Evolutionary conservation across 2,888 invertebrate species (phyloP).

Genomic region (Plutella xylostella): DNA sequence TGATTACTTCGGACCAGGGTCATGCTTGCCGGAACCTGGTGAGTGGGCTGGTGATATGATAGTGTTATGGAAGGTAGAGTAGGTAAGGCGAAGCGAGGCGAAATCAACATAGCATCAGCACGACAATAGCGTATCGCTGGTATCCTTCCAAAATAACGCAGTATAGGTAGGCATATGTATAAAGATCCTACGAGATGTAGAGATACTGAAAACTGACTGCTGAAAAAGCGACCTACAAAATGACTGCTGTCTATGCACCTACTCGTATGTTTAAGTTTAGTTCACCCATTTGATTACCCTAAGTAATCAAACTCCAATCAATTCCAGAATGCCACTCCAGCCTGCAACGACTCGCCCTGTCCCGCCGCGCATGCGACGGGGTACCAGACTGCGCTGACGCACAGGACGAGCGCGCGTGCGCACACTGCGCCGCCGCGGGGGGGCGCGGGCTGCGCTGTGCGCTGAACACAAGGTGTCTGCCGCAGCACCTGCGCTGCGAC

Average conservation of each 20-base stretch:
- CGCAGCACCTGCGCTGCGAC: conserved; percentile 79
- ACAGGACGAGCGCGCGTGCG: conserved; percentile 83
- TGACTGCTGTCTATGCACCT: no score
- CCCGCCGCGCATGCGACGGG: conserved; percentile 86
- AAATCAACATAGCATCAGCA: no score
- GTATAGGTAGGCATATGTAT: no score
- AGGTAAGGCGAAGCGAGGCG: no score
- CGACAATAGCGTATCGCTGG: no score
- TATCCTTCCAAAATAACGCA: no score
- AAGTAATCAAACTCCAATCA: no score
- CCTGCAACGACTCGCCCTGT: conserved; percentile 79
- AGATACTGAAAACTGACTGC: no score
- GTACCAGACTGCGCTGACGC: conserved; percentile 87
- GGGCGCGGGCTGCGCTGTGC: conserved; percentile 80
- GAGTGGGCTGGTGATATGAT: neutral
- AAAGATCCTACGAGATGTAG: no score
- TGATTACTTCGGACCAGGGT: conserved; percentile 79
- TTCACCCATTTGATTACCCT: no score
- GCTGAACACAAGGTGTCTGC: conserved; percentile 80
- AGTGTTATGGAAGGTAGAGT: conserved; percentile 7
- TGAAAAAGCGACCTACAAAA: no score
- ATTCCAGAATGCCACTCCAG: conserved; percentile 78
- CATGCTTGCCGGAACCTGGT: conserved; percentile 84
- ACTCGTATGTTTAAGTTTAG: no score
- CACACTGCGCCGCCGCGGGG: conserved; percentile 80